Evolutionary conservation across 2,797 vertebrate species (phyloP).

Genomic region (Threskiornis aethiopicus): DNA sequence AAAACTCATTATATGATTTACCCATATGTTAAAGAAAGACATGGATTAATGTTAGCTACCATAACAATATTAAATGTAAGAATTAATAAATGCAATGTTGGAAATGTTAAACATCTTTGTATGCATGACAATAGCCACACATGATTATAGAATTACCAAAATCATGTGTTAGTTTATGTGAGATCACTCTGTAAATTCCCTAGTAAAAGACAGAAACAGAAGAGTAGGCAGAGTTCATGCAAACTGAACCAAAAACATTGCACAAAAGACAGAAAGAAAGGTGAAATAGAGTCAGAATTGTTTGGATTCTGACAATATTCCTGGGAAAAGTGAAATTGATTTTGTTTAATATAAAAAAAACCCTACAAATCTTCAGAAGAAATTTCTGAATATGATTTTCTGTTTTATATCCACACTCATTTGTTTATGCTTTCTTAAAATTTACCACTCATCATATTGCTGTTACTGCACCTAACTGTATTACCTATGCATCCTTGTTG

Average conservation of each 20-base stretch:
- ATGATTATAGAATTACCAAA: background rate
- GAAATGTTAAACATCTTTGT: background rate
- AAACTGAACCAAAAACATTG: background rate
- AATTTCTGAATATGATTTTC: background rate
- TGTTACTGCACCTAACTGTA: background rate
- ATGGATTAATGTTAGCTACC: background rate
- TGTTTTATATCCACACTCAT: background rate
- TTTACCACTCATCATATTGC: background rate
- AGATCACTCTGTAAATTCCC: background rate
- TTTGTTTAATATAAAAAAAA: background rate
- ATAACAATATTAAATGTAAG: background rate
- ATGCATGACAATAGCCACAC: background rate
- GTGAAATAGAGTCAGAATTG: background rate
- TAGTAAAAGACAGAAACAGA: background rate
- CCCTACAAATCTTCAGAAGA: background rate
- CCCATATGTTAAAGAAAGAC: background rate
- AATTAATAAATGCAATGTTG: background rate
- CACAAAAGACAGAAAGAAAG: background rate
- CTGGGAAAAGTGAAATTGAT: background rate
- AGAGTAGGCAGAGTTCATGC: background rate
- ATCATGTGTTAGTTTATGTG: background rate
- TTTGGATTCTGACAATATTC: background rate
- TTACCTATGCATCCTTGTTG: background rate
- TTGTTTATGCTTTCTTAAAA: background rate
- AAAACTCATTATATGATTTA: background rate